phyloP scores from a whole-genome alignment of 2,797 vertebrate species.

The Danio jaintianensis region DNA sequence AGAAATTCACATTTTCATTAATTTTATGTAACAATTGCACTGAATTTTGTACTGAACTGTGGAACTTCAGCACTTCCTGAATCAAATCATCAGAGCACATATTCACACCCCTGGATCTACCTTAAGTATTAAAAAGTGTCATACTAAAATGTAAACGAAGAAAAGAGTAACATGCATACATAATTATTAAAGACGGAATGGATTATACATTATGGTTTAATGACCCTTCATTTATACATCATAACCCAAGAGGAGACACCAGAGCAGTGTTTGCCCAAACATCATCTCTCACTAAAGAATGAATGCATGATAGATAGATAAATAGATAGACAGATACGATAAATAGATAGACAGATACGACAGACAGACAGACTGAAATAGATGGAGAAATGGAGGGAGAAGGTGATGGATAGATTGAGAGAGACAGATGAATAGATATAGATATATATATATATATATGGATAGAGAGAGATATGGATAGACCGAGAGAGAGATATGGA shows the following conservation, averaged over 20 bases:
- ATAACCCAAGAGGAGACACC: conserved; percentile 20
- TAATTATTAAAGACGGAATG: not conserved
- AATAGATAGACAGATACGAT: too few species aligned
- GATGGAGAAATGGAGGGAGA: too few species aligned
- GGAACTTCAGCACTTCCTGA: not conserved
- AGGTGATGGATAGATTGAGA: too few species aligned
- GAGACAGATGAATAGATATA: too few species aligned
- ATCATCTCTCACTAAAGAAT: not conserved
- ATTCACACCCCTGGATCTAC: not conserved
- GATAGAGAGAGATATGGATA: too few species aligned
- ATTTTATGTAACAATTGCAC: not conserved
- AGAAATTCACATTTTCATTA: too few species aligned
- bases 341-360: too few species aligned
- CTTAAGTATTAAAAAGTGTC: not conserved
- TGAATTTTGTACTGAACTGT: too few species aligned
- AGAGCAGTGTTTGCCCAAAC: conserved; percentile 7
- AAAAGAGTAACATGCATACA: not conserved
- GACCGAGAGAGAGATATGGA: too few species aligned
- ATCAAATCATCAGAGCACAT: not conserved
- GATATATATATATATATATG: too few species aligned
- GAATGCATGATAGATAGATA: too few species aligned
- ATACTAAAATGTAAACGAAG: not conserved
- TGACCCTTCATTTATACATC: not conserved
- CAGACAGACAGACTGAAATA: too few species aligned
- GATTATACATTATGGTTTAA: not conserved